Percentiles rank a stretch among this genome's conserved stretches.
These are phyloP conservation scores for Catalaphyllia jardinei DNA, from an alignment of 64 coral and sea anemone genomes.

Conservation along the genomic window DNA sequence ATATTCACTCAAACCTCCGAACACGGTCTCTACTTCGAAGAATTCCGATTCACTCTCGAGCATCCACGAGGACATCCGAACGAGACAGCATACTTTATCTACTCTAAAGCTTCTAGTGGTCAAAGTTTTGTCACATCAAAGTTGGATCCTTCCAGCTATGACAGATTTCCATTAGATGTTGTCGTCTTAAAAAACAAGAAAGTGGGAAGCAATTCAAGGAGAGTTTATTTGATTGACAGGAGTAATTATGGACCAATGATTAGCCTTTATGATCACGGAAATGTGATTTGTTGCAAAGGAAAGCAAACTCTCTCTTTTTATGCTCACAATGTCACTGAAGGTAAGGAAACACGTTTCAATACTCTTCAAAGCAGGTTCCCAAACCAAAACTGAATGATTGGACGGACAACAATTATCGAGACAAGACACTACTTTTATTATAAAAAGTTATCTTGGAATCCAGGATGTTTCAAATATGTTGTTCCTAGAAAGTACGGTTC, in stretches of 20 bases:
- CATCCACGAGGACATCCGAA: constrained; percentile 8
- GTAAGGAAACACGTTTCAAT: not conserved
- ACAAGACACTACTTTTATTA: too few species aligned
- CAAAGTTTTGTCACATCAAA: not conserved
- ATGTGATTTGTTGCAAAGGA: not conserved
- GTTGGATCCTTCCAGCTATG: not conserved
- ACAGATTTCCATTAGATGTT: not conserved
- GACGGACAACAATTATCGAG: too few species aligned
- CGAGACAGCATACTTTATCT: not conserved
- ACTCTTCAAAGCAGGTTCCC: not conserved
- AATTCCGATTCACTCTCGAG: not conserved
- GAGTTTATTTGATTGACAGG: not conserved
- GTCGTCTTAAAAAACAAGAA: not conserved
- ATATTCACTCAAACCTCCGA: not conserved
- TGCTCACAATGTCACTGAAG: not conserved
- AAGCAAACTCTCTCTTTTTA: not conserved
- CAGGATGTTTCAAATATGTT: too few species aligned
- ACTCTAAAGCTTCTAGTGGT: not conserved
- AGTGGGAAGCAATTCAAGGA: not conserved
- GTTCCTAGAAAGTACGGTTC: too few species aligned
- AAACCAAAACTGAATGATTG: not conserved
- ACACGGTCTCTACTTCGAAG: not conserved
- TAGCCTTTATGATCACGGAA: not conserved
- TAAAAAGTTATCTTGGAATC: too few species aligned
- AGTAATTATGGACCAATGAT: not conserved